Conservation (phyloP, 2,888 invertebrate genomes). For the Andrena marginata region DNA sequence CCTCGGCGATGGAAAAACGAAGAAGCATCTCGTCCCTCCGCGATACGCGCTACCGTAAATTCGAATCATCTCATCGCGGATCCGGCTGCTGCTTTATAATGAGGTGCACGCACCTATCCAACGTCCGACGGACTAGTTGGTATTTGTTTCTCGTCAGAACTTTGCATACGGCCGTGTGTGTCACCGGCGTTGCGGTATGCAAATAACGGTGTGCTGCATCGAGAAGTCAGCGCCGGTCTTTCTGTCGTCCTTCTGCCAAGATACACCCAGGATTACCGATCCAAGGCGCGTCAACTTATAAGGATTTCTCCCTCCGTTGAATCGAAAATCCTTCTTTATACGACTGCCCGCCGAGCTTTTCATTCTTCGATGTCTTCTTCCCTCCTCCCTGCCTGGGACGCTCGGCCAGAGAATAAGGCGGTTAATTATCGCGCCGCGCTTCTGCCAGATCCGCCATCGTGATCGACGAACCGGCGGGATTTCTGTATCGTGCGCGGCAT, state of each 20-base stretch:
- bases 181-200: conserved; percentile 66
- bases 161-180: conserved; percentile 71
- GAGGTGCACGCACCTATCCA: conserved; percentile 68
- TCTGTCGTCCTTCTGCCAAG: conserved; percentile 63
- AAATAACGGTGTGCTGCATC: conserved; percentile 59
- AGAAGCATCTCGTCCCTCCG: neutral
- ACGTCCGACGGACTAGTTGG: conserved; percentile 67
- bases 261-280: conserved; percentile 62
- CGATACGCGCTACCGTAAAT: conserved; percentile 63
- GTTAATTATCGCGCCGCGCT: conserved; percentile 52
- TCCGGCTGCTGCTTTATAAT: conserved; percentile 71
- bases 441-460: neutral
- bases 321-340: conserved; percentile 65
- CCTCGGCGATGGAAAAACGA: conserved; percentile 27
- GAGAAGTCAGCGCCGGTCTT: conserved; percentile 40
- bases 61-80: conserved; percentile 63
- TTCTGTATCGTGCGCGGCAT: neutral
- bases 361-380: conserved; percentile 56
- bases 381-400: conserved; percentile 11
- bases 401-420: conserved; percentile 36
- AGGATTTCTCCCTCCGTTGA: conserved; percentile 60
- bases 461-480: neutral
- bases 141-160: conserved; percentile 75
- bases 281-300: conserved; percentile 64
- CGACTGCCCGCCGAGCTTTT: conserved; percentile 55